Base-by-base conservation (phyloP, 2,113 vertebrate genomes). In the Marcusenius ussheri region DNA sequence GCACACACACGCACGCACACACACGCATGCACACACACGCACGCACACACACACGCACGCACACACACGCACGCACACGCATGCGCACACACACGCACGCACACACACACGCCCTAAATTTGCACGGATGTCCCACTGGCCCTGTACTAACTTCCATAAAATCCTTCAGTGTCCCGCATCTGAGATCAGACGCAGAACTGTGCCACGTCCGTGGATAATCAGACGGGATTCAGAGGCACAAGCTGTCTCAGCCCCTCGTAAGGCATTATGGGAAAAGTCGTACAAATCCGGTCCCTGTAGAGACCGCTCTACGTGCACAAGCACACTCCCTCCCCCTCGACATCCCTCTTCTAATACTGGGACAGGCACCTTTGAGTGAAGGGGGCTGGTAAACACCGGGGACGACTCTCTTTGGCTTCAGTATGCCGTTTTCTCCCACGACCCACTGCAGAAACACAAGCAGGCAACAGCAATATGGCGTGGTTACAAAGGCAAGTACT, bases 371-470 rank as follows among this genome's bases (percentile, higher is more conserved):
- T 99, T 96, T 99, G 93, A 99, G 97, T 42, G 98, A 98, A n/a
- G 98, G 98, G 0, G 98, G 98, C 0, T 98, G 98, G 91, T 99
- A 99, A 93, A 96, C 96, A 91, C 96, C 97, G 85, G 97, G 97
- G 91, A 97, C 97, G 93, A 97, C 89, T 93, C 97, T 96, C 94
- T 98, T 99, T 91, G 98, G 97, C 95, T 98, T 98, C 49, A 97
- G 96, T 90, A 97, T 95, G 39, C 97, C 97, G 47, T 98, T 97
- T 91, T 99, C 98, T n/a, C 97, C 97, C 0, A 97, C 95, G 1
- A 96, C 94, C 95, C 97, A 98, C 98, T 99, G 95, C 0, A 0
- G 89, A 89, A 84, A 58, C 90, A 83, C 31, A 46, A 15, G 58
- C 49, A 39, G 2, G 15, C 8, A 39, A 35, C 27, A 56, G 56